These are phyloP conservation scores for Stomatorhinus ivindoensis DNA, from an alignment of 2,113 vertebrate species.

Conservation along the genomic window DNA sequence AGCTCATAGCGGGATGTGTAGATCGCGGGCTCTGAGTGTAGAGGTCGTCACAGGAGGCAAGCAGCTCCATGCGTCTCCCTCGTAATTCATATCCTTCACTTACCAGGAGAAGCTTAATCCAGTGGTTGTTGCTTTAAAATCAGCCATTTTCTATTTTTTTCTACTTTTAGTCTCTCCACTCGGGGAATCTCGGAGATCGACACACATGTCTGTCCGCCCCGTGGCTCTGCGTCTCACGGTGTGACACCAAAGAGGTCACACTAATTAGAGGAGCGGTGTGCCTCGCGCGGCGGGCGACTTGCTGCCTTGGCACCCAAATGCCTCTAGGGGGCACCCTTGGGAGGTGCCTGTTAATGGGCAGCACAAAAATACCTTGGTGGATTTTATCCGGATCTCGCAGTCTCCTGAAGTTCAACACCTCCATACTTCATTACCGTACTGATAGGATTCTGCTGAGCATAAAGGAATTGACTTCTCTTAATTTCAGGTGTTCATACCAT, in stretches of 20 bases:
- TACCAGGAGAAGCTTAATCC: background rate
- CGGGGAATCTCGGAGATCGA: background rate
- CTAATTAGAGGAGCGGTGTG: background rate
- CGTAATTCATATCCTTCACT: background rate
- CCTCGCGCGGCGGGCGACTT: background rate
- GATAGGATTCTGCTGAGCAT: background rate
- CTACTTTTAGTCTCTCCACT: background rate
- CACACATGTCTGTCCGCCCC: background rate
- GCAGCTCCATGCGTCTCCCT: background rate
- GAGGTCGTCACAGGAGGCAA: background rate
- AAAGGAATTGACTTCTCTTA: background rate
- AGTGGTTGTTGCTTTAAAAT: background rate
- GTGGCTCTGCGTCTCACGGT: background rate
- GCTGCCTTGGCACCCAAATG: background rate
- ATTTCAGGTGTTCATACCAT: background rate
- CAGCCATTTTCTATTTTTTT: background rate
- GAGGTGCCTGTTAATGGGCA: background rate
- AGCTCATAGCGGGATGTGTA: background rate
- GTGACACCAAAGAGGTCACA: background rate
- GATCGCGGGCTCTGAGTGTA: background rate
- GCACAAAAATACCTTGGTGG: background rate
- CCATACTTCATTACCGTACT: background rate
- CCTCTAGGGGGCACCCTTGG: background rate
- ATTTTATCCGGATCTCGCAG: background rate
- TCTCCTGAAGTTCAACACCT: background rate